Conservation (phyloP, 2,113 vertebrate species). For the Onychostoma macrolepis region DNA sequence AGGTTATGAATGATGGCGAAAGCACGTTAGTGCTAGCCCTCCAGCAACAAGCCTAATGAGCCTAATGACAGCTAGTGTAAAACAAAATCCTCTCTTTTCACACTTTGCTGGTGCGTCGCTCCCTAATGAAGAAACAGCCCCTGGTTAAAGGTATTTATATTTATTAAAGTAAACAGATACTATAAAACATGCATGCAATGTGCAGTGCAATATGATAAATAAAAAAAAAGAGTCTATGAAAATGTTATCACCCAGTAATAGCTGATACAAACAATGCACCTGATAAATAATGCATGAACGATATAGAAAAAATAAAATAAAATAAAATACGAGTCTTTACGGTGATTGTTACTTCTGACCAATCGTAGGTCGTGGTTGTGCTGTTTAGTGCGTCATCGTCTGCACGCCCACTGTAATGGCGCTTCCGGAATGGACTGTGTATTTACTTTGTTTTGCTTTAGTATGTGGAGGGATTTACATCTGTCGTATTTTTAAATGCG, state of each 20-base stretch:
- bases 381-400: slow-evolving; percentile 51
- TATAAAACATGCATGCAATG: no score
- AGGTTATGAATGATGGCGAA: no score
- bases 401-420: slow-evolving; percentile 67
- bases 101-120: no score
- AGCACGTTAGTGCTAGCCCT: no score
- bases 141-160: no score
- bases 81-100: no score
- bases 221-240: neutral
- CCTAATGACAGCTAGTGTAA: no score
- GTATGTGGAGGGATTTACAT: slow-evolving; percentile 67
- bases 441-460: slow-evolving; percentile 62
- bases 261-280: neutral
- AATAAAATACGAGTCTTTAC: neutral
- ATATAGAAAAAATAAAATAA: neutral
- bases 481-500: slow-evolving; percentile 61
- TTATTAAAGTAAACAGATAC: no score
- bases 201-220: neutral
- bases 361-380: neutral
- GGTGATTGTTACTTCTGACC: neutral
- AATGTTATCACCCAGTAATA: neutral
- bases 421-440: slow-evolving; percentile 70
- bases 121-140: no score
- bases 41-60: no score
- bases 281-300: neutral